Evolutionary conservation across 1,140 invertebrate genomes (phyloP).

Genomic region (Agrilus planipennis): DNA sequence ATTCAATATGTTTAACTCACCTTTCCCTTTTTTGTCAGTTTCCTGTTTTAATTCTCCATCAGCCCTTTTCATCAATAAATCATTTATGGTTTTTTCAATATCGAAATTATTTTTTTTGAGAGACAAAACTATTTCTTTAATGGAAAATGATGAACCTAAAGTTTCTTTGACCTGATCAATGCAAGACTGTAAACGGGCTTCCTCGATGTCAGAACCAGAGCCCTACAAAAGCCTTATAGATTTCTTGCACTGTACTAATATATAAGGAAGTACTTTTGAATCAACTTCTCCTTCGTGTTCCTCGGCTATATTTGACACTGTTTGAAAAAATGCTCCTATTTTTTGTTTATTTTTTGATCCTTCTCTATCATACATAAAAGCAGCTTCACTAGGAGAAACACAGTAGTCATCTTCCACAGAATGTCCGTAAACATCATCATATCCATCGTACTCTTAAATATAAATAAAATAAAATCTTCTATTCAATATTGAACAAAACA

Average conservation of each 20-base stretch:
- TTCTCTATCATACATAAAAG: slow-evolving; percentile 75
- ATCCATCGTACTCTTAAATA: slow-evolving; percentile 70
- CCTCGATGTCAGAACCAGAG: slow-evolving; percentile 47
- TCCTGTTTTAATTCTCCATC: slow-evolving; percentile 6
- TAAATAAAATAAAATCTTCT: slow-evolving; percentile 12
- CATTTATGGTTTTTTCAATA: slow-evolving; percentile 56
- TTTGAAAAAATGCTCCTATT: slow-evolving; percentile 57
- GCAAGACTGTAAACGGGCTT: slow-evolving; percentile 67
- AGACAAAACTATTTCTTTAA: slow-evolving; percentile 52
- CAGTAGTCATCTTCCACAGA: slow-evolving; percentile 84
- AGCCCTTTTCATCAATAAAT: slow-evolving; percentile 45
- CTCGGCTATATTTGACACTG: slow-evolving; percentile 62
- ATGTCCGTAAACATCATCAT: slow-evolving; percentile 85
- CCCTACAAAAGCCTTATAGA: slow-evolving; percentile 28
- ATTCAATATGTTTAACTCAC: slow-evolving; percentile 22
- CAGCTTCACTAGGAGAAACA: slow-evolving; percentile 75
- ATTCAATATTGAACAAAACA: slow-evolving; percentile 7
- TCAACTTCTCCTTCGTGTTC: slow-evolving; percentile 46
- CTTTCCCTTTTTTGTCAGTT: slow-evolving; percentile 23
- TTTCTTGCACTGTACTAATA: not conserved
- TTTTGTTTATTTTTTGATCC: slow-evolving; percentile 48
- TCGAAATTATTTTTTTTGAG: slow-evolving; percentile 59
- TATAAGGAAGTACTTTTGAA: slow-evolving; percentile 7
- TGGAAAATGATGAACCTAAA: slow-evolving; percentile 40
- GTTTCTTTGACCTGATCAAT: slow-evolving; percentile 55